Conservation (phyloP, 2,113 vertebrate genomes). For the Anolis sagrei region DNA sequence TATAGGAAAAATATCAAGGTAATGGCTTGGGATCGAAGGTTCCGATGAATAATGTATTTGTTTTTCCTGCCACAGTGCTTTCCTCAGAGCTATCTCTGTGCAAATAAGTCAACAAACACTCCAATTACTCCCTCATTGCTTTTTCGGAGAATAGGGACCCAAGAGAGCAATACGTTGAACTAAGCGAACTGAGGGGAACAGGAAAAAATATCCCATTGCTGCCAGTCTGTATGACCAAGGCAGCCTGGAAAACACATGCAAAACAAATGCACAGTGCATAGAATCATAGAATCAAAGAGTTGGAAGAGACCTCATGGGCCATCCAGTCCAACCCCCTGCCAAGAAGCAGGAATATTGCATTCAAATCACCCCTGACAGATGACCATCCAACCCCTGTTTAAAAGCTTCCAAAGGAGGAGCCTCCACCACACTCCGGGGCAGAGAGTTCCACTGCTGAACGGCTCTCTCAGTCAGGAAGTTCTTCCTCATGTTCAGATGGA, state of each 20-base stretch:
- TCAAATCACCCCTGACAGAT: no score
- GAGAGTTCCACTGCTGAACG: no score
- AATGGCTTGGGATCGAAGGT: conserved; percentile 62
- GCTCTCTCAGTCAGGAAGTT: no score
- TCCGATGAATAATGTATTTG: conserved; percentile 72
- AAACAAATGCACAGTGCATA: neutral
- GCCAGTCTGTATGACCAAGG: neutral
- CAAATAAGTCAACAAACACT: conserved; percentile 63
- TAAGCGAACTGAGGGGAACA: conserved; percentile 25
- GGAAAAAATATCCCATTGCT: neutral
- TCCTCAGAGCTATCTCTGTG: conserved; percentile 68
- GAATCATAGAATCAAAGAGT: no score
- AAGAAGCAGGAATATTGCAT: no score
- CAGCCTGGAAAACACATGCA: neutral
- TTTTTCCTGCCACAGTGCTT: conserved; percentile 70
- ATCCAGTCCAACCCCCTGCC: no score
- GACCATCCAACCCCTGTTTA: no score
- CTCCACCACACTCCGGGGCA: no score
- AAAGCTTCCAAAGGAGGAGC: no score
- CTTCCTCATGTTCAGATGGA: no score
- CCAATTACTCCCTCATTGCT: conserved; percentile 61
- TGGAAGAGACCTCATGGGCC: no score
- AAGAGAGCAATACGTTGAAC: conserved; percentile 19
- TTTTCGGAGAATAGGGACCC: conserved; percentile 63
- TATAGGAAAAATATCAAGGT: conserved; percentile 60